These are phyloP conservation scores for Psittacula cyanocephala DNA, from an alignment of 2,113 vertebrate genomes.

Conservation along the genomic window DNA sequence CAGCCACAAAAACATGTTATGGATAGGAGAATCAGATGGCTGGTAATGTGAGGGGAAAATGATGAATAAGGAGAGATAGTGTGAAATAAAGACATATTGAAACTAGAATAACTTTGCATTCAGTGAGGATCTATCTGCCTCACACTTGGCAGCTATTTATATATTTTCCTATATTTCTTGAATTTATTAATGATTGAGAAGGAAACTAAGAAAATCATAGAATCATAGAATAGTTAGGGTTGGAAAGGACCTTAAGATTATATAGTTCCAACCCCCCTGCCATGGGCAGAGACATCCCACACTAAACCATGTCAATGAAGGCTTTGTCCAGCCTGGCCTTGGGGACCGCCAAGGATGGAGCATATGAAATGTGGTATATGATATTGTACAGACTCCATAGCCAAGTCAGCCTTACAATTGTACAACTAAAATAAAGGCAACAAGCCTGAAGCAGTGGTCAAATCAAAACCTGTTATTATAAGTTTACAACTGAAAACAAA, in stretches of 20 bases:
- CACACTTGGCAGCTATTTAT: slow-evolving; percentile 31
- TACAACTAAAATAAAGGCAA: slow-evolving; percentile 59
- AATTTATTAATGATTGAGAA: slow-evolving; percentile 10
- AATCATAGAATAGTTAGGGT: no score
- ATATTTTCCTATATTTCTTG: slow-evolving; percentile 38
- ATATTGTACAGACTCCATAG: not conserved
- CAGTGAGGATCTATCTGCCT: not conserved
- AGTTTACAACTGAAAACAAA: slow-evolving; percentile 65
- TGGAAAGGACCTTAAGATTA: no score
- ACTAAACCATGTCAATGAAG: no score
- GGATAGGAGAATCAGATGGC: not conserved
- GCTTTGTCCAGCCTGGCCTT: no score
- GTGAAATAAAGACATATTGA: slow-evolving; percentile 28
- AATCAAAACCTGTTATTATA: slow-evolving; percentile 64
- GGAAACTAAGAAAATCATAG: not conserved
- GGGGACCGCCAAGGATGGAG: no score
- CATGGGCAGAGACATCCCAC: no score
- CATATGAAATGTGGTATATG: not conserved
- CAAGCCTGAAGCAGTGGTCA: slow-evolving; percentile 45
- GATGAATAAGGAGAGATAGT: not conserved
- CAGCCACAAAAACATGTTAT: not conserved
- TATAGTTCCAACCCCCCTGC: no score
- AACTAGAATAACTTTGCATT: slow-evolving; percentile 19
- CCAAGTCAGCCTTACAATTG: not conserved
- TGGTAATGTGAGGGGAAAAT: not conserved